Conservation (phyloP, 2,888 invertebrate species). For the Melieria picta region DNA sequence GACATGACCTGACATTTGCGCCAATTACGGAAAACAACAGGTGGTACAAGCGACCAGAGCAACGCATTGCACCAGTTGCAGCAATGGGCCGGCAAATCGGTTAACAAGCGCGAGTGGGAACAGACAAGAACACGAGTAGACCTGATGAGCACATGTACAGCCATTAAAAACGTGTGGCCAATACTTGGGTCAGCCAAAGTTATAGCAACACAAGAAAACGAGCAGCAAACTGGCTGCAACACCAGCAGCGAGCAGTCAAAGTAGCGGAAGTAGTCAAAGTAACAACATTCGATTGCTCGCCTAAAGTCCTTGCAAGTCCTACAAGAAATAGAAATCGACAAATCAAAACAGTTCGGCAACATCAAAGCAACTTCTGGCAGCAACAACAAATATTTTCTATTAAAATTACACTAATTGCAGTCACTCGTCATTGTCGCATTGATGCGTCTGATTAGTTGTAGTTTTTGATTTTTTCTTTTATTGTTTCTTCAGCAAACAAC, state of each 20-base stretch:
- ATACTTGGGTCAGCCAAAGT: no score
- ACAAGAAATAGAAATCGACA: no score
- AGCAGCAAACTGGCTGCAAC: no score
- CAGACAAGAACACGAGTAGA: background rate
- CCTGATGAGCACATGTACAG: slow-evolving; percentile 5
- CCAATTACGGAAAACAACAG: slow-evolving; percentile 46
- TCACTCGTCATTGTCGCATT: slow-evolving; percentile 50
- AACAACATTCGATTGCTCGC: no score
- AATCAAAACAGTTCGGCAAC: no score
- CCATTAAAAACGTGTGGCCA: slow-evolving; percentile 36
- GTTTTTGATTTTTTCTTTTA: no score
- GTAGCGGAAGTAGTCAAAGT: no score
- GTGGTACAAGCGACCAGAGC: slow-evolving; percentile 37
- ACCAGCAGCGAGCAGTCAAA: no score
- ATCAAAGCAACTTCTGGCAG: background rate
- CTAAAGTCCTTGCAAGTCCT: no score
- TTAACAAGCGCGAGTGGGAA: slow-evolving; percentile 25
- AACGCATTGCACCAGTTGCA: background rate
- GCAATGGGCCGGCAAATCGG: background rate
- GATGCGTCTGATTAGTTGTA: background rate
- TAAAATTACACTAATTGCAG: slow-evolving; percentile 42
- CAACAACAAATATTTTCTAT: slow-evolving; percentile 36
- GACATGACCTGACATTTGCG: slow-evolving; percentile 48
- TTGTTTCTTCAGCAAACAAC: background rate
- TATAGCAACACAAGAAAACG: no score